Conservation (phyloP, 2,888 invertebrate genomes). For the Tryphoninae sp. region DNA sequence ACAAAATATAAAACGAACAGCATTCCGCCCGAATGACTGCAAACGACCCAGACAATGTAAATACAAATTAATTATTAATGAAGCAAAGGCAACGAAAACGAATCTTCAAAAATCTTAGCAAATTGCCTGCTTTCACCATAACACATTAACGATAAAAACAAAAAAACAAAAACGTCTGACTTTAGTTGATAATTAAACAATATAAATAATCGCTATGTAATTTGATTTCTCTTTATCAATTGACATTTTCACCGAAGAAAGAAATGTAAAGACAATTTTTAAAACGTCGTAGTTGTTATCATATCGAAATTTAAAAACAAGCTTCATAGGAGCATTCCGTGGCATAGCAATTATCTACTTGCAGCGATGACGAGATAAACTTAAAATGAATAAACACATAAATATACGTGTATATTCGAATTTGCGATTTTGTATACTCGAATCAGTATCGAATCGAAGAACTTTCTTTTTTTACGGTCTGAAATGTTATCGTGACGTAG, state of each 20-base stretch:
- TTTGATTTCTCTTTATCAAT: conserved; percentile 37
- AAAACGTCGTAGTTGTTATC: conserved; percentile 3
- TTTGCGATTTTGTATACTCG: conserved; percentile 8
- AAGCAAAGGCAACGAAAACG: conserved; percentile 34
- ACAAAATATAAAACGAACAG: conserved; percentile 31
- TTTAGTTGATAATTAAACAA: conserved; percentile 48
- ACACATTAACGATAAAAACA: conserved; percentile 40
- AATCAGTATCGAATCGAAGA: conserved; percentile 21
- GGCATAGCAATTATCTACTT: conserved; percentile 47
- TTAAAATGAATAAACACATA: neutral
- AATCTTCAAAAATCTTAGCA: conserved; percentile 2
- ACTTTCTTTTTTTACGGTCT: conserved; percentile 32
- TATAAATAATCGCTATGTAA: conserved; percentile 25
- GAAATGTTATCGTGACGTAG: conserved; percentile 63
- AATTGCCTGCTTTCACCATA: conserved; percentile 36
- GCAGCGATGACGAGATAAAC: conserved; percentile 34
- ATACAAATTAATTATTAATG: conserved; percentile 25
- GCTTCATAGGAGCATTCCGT: conserved; percentile 44
- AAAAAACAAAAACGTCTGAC: conserved; percentile 11
- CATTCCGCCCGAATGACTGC: conserved; percentile 44
- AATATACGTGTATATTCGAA: neutral
- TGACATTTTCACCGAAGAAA: conserved; percentile 55
- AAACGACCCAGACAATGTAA: conserved; percentile 12
- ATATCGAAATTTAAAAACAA: conserved; percentile 44
- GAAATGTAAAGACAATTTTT: conserved; percentile 23